phyloP scores from a whole-genome alignment of 2,888 invertebrate genomes.

The Ichneumon xanthorius region DNA sequence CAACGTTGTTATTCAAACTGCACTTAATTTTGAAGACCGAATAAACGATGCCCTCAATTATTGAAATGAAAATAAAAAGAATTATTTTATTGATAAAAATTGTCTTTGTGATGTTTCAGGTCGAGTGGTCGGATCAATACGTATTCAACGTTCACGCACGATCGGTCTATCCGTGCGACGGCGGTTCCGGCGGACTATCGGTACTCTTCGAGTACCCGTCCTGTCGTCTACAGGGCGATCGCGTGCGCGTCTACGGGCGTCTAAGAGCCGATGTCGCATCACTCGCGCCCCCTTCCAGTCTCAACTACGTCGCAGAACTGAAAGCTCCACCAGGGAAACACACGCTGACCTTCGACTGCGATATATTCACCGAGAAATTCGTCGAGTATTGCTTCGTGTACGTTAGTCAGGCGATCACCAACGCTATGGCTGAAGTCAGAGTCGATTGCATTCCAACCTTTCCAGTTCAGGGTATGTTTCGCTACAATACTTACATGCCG shows the following conservation, averaged over 20 bases:
- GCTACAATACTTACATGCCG: not conserved
- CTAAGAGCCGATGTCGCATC: conserved; percentile 90
- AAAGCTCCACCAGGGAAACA: conserved; percentile 90
- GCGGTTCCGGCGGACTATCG: conserved; percentile 89
- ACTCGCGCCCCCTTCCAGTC: conserved; percentile 88
- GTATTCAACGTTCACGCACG: conserved; percentile 94
- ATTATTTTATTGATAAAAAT: conserved; percentile 5
- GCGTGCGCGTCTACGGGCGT: conserved; percentile 92
- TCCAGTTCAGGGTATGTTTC: conserved; percentile 89
- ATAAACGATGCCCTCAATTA: too few relatives aligned
- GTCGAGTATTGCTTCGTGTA: conserved; percentile 96
- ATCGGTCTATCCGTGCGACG: conserved; percentile 93
- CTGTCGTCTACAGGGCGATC: conserved; percentile 92
- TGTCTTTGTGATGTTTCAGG: conserved; percentile 85
- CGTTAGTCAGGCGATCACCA: conserved; percentile 93
- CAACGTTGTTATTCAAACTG: not conserved
- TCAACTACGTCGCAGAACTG: conserved; percentile 89
- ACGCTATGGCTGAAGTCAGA: conserved; percentile 93
- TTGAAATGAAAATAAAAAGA: too few relatives aligned
- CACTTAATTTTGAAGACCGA: not conserved
- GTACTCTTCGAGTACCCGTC: conserved; percentile 94
- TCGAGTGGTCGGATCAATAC: conserved; percentile 94
- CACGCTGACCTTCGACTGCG: conserved; percentile 92
- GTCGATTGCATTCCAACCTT: conserved; percentile 94
- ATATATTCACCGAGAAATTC: conserved; percentile 92